These are phyloP conservation scores for Crotophaga sulcirostris DNA, from an alignment of 2,113 vertebrate genomes.

Conservation along the genomic window DNA sequence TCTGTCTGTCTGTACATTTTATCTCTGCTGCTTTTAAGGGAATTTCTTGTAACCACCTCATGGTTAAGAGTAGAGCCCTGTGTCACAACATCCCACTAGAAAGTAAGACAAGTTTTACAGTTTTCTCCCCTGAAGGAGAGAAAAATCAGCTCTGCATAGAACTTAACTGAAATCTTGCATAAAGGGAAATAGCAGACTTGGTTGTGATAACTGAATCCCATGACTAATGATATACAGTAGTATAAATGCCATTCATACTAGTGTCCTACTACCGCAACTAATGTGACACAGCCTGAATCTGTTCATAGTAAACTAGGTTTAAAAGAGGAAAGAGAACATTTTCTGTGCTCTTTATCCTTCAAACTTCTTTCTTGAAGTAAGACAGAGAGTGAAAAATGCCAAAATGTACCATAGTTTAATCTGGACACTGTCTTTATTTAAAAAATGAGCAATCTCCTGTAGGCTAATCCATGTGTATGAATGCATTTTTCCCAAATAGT, in stretches of 20 bases:
- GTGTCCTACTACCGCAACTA: neutral
- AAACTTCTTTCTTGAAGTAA: neutral
- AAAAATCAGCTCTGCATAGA: neutral
- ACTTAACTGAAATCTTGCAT: neutral
- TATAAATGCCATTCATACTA: neutral
- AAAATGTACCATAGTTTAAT: neutral
- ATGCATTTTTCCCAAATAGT: neutral
- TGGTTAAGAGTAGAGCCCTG: neutral
- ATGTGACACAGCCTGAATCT: neutral
- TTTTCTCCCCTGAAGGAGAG: neutral
- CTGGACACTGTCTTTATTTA: neutral
- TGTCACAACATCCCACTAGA: neutral
- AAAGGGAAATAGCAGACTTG: neutral
- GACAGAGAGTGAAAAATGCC: neutral
- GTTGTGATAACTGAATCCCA: neutral
- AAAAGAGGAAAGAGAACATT: neutral
- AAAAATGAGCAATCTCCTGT: neutral
- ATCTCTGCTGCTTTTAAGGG: neutral
- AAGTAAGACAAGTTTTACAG: neutral
- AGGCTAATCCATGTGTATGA: neutral
- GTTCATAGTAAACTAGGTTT: neutral
- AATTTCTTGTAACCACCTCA: neutral
- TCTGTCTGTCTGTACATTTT: neutral
- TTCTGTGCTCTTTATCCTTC: neutral
- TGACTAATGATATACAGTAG: neutral